phyloP scores from a whole-genome alignment of 2,797 vertebrate species.

The Pangasius mekongensis region DNA sequence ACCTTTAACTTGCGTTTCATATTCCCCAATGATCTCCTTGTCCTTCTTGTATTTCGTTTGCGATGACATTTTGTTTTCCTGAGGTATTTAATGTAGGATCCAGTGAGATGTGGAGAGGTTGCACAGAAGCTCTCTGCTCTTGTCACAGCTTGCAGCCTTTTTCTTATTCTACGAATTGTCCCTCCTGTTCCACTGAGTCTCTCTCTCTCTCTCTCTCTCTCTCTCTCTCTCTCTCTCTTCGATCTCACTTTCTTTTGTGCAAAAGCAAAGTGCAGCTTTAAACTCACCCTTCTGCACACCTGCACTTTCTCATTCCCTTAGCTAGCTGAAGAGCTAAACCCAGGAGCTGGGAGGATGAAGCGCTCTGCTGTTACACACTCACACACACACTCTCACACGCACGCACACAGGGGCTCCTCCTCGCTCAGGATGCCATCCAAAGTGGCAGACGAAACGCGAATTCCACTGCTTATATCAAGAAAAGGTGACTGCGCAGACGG shows the following conservation, averaged over 20 bases:
- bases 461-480: constrained; percentile 62
- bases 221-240: not conserved
- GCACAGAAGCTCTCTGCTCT: constrained; percentile 41
- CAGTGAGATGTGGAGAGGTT: constrained; percentile 59
- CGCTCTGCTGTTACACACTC: constrained; percentile 39
- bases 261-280: constrained; percentile 11
- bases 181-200: constrained; percentile 33
- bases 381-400: not conserved
- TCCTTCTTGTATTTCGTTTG: constrained; percentile 92
- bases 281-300: constrained; percentile 51
- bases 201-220: constrained; percentile 2
- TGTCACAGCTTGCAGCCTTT: constrained; percentile 56
- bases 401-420: constrained; percentile 62
- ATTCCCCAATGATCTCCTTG: constrained; percentile 97
- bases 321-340: constrained; percentile 18
- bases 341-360: constrained; percentile 36
- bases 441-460: constrained; percentile 46
- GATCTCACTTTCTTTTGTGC: constrained; percentile 2
- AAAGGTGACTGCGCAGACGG: constrained; percentile 63
- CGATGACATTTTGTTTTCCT: constrained; percentile 80
- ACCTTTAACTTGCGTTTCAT: constrained; percentile 98
- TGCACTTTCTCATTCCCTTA: constrained; percentile 42
- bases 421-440: constrained; percentile 54
- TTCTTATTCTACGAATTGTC: constrained; percentile 47
- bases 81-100: constrained; percentile 65